phyloP scores from a whole-genome alignment of 1,140 invertebrate species.

The Chelonus insularis region DNA sequence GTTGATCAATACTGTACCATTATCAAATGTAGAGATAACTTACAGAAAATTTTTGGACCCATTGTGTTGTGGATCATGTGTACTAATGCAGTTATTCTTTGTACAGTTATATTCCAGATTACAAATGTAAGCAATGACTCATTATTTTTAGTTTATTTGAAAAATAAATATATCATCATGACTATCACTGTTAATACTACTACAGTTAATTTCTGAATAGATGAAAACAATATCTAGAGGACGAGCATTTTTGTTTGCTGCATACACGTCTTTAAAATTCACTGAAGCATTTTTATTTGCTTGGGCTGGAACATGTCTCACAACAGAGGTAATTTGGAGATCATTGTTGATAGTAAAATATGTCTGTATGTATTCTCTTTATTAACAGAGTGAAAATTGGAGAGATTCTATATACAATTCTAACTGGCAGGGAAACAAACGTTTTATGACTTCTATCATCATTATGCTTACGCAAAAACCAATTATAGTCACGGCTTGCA shows the following conservation, averaged over 20 bases:
- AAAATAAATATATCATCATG: too few species aligned
- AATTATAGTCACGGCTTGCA: slow-evolving; percentile 27
- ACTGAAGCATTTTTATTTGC: not conserved
- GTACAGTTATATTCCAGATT: slow-evolving; percentile 38
- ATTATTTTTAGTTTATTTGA: too few species aligned
- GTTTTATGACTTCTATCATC: slow-evolving; percentile 21
- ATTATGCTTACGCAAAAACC: slow-evolving; percentile 34
- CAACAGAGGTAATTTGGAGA: not conserved
- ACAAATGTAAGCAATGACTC: slow-evolving; percentile 37
- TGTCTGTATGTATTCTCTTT: not conserved
- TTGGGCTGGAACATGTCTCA: not conserved
- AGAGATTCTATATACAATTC: slow-evolving; percentile 13
- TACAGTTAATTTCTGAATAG: too few species aligned
- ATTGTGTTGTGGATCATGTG: slow-evolving; percentile 31
- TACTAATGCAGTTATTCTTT: slow-evolving; percentile 35
- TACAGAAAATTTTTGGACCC: slow-evolving; percentile 37
- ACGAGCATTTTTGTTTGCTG: not conserved
- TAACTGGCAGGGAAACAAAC: slow-evolving; percentile 25
- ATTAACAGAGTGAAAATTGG: slow-evolving; percentile 22
- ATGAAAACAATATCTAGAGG: not conserved
- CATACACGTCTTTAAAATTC: not conserved
- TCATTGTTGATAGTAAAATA: not conserved
- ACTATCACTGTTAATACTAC: too few species aligned
- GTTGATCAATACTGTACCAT: slow-evolving; percentile 20
- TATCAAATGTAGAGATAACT: slow-evolving; percentile 20